Evolutionary conservation across 2,797 vertebrate species (phyloP), one percentile per base, ranked within the genome.

Genomic region (Dendrocincla fuliginosa): DNA sequence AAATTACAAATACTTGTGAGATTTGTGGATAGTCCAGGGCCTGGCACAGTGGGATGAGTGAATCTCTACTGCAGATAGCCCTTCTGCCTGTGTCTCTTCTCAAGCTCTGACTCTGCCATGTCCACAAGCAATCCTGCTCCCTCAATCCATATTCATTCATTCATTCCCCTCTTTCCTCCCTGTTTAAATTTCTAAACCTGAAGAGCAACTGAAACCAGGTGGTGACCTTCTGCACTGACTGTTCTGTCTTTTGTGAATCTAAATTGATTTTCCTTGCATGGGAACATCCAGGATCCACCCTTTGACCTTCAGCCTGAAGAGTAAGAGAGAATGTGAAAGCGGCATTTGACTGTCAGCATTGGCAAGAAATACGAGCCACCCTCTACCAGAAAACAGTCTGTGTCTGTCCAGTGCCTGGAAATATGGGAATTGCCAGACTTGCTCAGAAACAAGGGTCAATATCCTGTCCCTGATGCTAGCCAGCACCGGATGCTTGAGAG

Each of bases 251-350:
- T 91, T 94, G 85, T 93, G 83, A 84, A n/a, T 70, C 63, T 42
- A 96, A 95, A 95, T 95, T 89, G 93, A 94, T 97, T 96, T 82
- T 93, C 89, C 93, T 94, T 95, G 91, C 94, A 89, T n/a, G 56
- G 91, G 77, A 95, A 91, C 80, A 90, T 94, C 80, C 85, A 86
- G 92, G 89, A 95, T 79, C 73, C 91, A 74, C 90, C 93, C 95
- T 94, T 87, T 95, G 94, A 96, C 96, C 96, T 90, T 84, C 84
- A 86, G 87, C 64, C 87, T 50, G 83, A 87, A 37, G 83, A 93
- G 27, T 24, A 69, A 84, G 59, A 88, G 57, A 78, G 87, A 96
- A 96, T 84, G 84, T 49, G 64, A 95, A 94, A 92, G 59, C 35
- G 0, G 14, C 65, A 39, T 88, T 94, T 78, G 82, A 75, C 73